A percentile compares a stretch with the other conserved stretches of the same genome.
Evolutionary conservation across 1,140 invertebrate species (phyloP).

Genomic region (Homarus americanus): DNA sequence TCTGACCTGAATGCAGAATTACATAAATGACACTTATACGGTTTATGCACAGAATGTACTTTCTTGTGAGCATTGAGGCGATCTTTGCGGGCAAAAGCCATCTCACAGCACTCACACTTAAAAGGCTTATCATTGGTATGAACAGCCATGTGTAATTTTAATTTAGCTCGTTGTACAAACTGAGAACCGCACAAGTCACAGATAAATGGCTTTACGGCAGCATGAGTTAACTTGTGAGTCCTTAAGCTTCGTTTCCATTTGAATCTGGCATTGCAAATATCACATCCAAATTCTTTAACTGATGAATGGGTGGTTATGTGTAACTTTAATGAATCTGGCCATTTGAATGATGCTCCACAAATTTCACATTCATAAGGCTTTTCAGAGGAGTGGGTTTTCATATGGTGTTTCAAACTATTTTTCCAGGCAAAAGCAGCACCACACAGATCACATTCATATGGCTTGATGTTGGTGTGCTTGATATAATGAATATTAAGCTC

Average conservation of each 20-base stretch:
- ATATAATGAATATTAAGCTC: constrained; percentile 16
- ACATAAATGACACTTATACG: background rate
- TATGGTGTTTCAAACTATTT: constrained; percentile 18
- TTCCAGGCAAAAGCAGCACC: constrained; percentile 15
- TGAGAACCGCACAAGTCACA: constrained; percentile 5
- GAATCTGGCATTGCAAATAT: background rate
- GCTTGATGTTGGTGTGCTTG: background rate
- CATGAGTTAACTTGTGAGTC: background rate
- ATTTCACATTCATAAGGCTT: constrained; percentile 14
- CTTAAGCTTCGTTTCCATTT: constrained; percentile 16
- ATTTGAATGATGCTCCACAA: constrained; percentile 11
- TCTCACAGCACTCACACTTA: background rate
- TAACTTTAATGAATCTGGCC: constrained; percentile 2
- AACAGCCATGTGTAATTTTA: constrained; percentile 5
- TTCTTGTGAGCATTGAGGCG: background rate
- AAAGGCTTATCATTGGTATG: constrained; percentile 4
- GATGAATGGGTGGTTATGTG: constrained; percentile 14
- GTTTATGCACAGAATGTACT: background rate
- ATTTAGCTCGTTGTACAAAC: constrained; percentile 2
- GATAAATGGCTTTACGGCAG: constrained; percentile 3
- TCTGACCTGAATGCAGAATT: background rate
- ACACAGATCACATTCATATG: background rate
- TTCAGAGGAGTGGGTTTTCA: constrained; percentile 7
- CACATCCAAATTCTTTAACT: constrained; percentile 16
- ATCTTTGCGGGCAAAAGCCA: constrained; percentile 14